These are phyloP conservation scores for Rallus crepitans DNA, from an alignment of 2,797 vertebrate genomes.

Conservation along the genomic window DNA sequence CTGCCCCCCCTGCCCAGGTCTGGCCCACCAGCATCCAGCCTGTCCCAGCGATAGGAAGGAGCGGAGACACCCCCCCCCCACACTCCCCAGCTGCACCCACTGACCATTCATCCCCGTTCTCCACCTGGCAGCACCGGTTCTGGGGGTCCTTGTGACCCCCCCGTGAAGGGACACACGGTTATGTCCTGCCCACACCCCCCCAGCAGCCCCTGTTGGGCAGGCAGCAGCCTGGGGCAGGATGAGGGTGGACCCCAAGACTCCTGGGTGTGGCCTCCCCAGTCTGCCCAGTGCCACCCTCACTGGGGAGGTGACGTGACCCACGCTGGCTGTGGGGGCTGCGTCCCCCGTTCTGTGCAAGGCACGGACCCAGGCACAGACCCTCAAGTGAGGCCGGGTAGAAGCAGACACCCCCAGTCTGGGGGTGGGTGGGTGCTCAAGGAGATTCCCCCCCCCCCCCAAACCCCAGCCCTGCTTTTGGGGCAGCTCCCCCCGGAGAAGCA, in stretches of 20 bases:
- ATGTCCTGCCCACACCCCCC: neutral
- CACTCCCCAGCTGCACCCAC: neutral
- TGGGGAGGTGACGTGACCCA: rapidly evolving
- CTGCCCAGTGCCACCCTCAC: neutral
- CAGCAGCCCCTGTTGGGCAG: rapidly evolving
- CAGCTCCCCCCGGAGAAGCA: neutral
- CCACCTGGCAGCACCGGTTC: rapidly evolving
- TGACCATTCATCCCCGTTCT: rapidly evolving
- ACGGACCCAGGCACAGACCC: neutral
- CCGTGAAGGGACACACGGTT: neutral
- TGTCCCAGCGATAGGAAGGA: rapidly evolving
- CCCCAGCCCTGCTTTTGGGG: neutral
- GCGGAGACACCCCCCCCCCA: neutral
- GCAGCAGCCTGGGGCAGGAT: rapidly evolving
- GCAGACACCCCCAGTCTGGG: neutral
- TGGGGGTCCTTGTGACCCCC: neutral
- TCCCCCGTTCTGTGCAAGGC: rapidly evolving
- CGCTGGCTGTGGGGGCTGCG: rapidly evolving
- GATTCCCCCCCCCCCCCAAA: neutral
- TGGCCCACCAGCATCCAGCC: rapidly evolving
- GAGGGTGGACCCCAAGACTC: rapidly evolving
- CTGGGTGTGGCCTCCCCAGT: neutral
- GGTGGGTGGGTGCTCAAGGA: neutral
- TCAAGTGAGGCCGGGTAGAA: rapidly evolving
- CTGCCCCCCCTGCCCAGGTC: too few species aligned